Base-by-base conservation (phyloP, 2,888 invertebrate species). In the Lycia hirtaria region DNA sequence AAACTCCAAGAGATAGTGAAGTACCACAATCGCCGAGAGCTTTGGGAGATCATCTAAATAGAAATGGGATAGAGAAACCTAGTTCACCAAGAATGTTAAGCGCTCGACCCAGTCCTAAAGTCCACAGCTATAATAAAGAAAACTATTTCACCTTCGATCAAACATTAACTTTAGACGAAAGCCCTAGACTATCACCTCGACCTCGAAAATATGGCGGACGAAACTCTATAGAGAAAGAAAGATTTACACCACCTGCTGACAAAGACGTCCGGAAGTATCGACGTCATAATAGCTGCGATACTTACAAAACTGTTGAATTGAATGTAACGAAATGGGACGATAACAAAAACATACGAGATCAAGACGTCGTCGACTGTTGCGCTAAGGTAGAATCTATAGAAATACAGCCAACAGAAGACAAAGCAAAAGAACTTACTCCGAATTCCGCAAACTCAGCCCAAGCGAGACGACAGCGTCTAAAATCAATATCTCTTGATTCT, bases 401-500 rank as follows among this genome's bases (percentile, higher is more conserved):
- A 32, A 77, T 89, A 0, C 83, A 87, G 44, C 64, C 72, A 22
- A 81, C 62, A 5, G 80, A 81, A 38, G 84, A 88, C 12, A 85
- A 79, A 56, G 9, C 69, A 3, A 68, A 75, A 26, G 88, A 87
- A 60, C 47, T 86, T 22, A 72, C 68, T 1, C 81, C 83, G 1
- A 73, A 67, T 33, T 75, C 83, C 7, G 72, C 81, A 19, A 85
- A 78, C 59, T 77, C 87, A 0, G 92, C 88, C 0, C 88, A 90
- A 55, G 85, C 85, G 9, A 82, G 93, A 65, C 75, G 93, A 56
- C 92, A 93, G 64, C 80, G 93, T 49, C 74, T 93, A 7, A 93
- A 93, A 72, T 93, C 93, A 0, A 93, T 93, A 68, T 93, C 93
- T 0, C 66, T 93, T 33, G 93, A 93, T 71, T 93, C 93, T 0